phyloP scores from a whole-genome alignment of 2,888 invertebrate species.

The Anticlea derivata region DNA sequence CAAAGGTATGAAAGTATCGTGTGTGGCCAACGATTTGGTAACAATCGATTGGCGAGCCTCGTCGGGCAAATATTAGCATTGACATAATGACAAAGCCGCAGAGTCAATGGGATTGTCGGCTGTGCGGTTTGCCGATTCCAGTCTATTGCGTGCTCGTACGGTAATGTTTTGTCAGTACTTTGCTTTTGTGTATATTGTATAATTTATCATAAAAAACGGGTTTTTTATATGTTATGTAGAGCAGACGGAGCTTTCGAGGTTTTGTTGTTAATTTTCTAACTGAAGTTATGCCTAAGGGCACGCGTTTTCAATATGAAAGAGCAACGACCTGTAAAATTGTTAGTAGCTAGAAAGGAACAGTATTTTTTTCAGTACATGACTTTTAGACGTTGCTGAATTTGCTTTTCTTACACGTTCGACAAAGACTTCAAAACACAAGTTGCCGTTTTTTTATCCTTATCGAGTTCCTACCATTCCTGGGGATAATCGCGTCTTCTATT shows the following conservation, averaged over 20 bases:
- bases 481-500: no score
- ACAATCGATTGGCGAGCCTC: constrained; percentile 55
- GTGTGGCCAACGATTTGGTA: constrained; percentile 38
- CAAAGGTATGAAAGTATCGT: constrained; percentile 25
- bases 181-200: constrained; percentile 32
- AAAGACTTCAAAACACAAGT: no score
- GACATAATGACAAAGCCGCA: constrained; percentile 78
- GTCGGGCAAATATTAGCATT: constrained; percentile 70
- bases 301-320: not conserved
- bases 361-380: no score
- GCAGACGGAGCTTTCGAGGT: not conserved
- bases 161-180: constrained; percentile 42
- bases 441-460: no score
- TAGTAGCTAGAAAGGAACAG: not conserved
- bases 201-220: constrained; percentile 16
- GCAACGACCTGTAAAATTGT: not conserved
- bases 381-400: no score
- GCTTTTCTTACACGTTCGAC: no score
- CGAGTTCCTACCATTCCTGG: no score
- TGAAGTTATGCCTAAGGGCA: constrained; percentile 1
- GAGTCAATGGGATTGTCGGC: constrained; percentile 64
- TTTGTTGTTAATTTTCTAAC: constrained; percentile 7
- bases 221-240: constrained; percentile 15
- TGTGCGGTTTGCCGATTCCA: constrained; percentile 55
- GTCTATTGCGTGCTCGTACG: constrained; percentile 42